Percentiles rank a stretch among this genome's conserved stretches.
These are phyloP conservation scores for Tenthredo distinguenda DNA, from an alignment of 2,888 invertebrate genomes.

Conservation along the genomic window DNA sequence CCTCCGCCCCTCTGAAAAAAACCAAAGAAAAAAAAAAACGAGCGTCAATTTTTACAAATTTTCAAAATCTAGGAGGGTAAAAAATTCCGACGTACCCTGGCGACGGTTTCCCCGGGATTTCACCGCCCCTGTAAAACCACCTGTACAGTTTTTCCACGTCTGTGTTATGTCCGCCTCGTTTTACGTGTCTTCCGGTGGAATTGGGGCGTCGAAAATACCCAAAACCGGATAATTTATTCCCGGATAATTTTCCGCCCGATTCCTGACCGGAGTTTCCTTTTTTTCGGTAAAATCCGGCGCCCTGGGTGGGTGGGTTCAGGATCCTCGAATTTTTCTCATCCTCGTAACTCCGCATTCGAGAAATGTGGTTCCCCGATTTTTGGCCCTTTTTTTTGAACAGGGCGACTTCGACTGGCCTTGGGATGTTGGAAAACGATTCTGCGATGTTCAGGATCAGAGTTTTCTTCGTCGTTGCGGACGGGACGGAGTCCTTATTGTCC, in stretches of 20 bases:
- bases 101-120: neutral
- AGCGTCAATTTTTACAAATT: neutral
- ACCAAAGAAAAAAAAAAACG: neutral
- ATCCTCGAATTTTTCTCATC: neutral
- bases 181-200: constrained; percentile 18
- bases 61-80: neutral
- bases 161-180: constrained; percentile 58
- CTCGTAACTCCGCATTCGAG: neutral
- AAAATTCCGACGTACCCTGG: neutral
- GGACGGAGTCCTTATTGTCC: neutral
- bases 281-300: neutral
- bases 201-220: neutral
- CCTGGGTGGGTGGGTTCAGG: neutral
- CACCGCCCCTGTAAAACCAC: constrained; percentile 59
- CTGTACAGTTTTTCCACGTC: constrained; percentile 57
- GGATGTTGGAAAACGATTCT: constrained; percentile 1
- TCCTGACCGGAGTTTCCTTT: neutral
- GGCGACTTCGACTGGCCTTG: neutral
- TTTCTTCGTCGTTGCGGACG: neutral
- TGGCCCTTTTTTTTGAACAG: neutral
- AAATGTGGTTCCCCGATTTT: neutral
- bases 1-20: neutral
- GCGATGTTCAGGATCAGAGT: neutral
- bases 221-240: neutral
- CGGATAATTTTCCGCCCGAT: neutral